Evolutionary conservation across 1,140 invertebrate species (phyloP).

Genomic region (Heliconius nattereri): DNA sequence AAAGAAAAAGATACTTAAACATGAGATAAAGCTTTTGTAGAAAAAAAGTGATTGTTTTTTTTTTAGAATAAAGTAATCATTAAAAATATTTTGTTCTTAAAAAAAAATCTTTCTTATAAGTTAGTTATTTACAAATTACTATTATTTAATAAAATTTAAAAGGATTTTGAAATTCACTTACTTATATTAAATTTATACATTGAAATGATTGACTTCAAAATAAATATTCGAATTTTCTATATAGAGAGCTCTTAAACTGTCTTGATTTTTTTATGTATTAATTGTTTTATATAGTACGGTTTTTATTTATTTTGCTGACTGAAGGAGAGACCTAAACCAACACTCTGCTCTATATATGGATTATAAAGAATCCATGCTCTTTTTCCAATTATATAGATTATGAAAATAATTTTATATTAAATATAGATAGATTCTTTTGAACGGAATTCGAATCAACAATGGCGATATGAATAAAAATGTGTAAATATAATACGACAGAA

Average conservation of each 20-base stretch:
- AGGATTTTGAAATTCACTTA: background rate
- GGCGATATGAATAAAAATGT: too few relatives aligned
- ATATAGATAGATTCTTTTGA: too few relatives aligned
- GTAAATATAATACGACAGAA: too few relatives aligned
- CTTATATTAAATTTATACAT: background rate
- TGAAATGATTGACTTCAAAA: background rate
- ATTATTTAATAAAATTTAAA: slow-evolving; percentile 1
- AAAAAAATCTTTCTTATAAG: background rate
- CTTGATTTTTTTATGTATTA: background rate
- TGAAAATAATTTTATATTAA: too few relatives aligned
- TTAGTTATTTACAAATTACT: background rate
- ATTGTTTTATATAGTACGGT: too few relatives aligned
- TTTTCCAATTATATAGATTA: too few relatives aligned
- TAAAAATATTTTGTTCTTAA: background rate
- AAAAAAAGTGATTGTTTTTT: too few relatives aligned
- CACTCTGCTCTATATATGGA: too few relatives aligned
- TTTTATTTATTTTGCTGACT: too few relatives aligned
- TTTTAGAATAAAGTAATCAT: background rate
- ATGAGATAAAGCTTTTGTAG: background rate
- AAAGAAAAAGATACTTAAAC: background rate
- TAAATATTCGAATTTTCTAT: background rate
- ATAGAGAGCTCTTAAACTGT: background rate
- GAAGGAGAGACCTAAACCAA: too few relatives aligned
- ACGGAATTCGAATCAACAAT: too few relatives aligned
- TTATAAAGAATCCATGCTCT: too few relatives aligned